These are phyloP conservation scores for Ernsta delagoae DNA, from an alignment of 2,888 invertebrate genomes.

Conservation along the genomic window DNA sequence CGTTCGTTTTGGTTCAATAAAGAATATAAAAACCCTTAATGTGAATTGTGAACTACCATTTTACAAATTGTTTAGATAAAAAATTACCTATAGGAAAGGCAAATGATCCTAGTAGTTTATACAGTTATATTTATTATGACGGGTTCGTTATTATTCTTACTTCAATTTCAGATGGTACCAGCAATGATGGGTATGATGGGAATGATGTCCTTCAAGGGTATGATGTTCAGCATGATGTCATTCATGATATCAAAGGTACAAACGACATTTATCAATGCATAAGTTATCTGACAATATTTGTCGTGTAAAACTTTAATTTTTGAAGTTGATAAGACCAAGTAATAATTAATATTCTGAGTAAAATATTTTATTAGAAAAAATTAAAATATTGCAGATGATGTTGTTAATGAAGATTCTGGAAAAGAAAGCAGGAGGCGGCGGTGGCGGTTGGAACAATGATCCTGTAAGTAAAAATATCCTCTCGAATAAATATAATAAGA, in stretches of 20 bases:
- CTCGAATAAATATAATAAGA: too few species aligned
- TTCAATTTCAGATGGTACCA: conserved; percentile 68
- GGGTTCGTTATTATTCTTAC: neutral
- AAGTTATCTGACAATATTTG: too few species aligned
- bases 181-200: conserved; percentile 86
- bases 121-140: neutral
- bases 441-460: conserved; percentile 56
- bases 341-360: too few species aligned
- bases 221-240: conserved; percentile 86
- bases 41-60: too few species aligned
- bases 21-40: too few species aligned
- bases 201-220: conserved; percentile 85
- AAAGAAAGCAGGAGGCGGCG: conserved; percentile 67
- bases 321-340: too few species aligned
- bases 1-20: too few species aligned
- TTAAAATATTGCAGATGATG: conserved; percentile 67
- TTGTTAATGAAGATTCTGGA: conserved; percentile 73
- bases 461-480: conserved; percentile 53
- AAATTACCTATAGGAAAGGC: too few species aligned
- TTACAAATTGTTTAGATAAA: too few species aligned
- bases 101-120: neutral
- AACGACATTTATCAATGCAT: too few species aligned
- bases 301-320: too few species aligned
- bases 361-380: neutral
- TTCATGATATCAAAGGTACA: conserved; percentile 83